Base-by-base conservation (phyloP, 2,888 invertebrate genomes). In the Muschampia plurimacula region DNA sequence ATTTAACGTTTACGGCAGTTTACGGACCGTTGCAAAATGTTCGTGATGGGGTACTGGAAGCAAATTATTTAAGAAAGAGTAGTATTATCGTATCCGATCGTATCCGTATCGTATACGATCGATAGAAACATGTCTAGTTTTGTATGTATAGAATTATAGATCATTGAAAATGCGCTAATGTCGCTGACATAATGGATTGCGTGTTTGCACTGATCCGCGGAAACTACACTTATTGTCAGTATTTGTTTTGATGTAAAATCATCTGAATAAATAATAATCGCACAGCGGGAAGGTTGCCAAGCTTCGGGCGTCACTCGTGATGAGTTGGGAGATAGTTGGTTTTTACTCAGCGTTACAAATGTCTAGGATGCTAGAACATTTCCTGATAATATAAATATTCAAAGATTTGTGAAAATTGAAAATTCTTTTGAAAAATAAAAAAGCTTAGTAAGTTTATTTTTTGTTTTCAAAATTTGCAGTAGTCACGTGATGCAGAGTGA, bases 241-340 rank as follows among this genome's bases (percentile, higher is more conserved):
- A 28, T 73, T 68, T 67, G 68, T 64, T 73, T 72, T 68, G 57
- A 73, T 73, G 64, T 64, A 59, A 68, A 67, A 64, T 67, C 67
- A 46, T 72, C 67, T 72, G 63, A 72, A 72, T 72, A 72, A 72
- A 72, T 72, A 66, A 71, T 66, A 52, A 60, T 55, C 9, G 55
- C 55, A 28, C 59, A 5, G 62, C 63, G 72, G 68, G 68, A 73
- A 46, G 64, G 64, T 68, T 73, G 72, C 72, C 72, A 72, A 67
- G 44, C 32, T 57, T 63, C 28, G 12, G 36, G 52, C 67, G 72
- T 72, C 62, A 67, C 68, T 32, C 28, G 15, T 52, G 67, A 62
- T 52, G 72, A 32, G 60, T 49, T 22, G 65, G 52, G 72, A 46
- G 57, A 41, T 72, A 55, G 67, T 72, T 63, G 72, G 15, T 22